Evolutionary conservation across 64 coral and sea anemone genomes (phyloP), one percentile per base, ranked within the genome.

Genomic region (Astreopora myriophthalma): DNA sequence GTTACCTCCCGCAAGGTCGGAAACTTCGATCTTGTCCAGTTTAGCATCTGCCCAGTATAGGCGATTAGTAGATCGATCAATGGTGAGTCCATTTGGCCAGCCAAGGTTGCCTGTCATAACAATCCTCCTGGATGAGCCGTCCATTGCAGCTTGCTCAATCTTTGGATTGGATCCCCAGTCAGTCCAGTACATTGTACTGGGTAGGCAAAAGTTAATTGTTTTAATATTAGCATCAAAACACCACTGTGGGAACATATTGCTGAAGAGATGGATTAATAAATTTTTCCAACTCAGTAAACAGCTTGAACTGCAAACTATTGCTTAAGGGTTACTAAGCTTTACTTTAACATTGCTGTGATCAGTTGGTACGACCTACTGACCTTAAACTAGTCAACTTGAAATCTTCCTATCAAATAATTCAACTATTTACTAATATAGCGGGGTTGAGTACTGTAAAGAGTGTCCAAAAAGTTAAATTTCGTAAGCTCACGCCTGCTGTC

Each of bases 21-120:
- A 76, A 17, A 67, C 55, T 48, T 89, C 87, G 17, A 89, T 89
- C 8, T 78, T 68, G 63, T 85, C 75, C 25, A 79, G 28, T 67
- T 71, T 74, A 7, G 69, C 71, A 42, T 96, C 94, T 14, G 88
- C 71, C 94, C 94, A 96, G 58, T 89, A 96, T 0, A 96, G 5
- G n/a, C 27, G 89, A 4, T 80, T 48, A 37, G 78, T 71, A 6
- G 44, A n/a, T 25, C 23, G 89, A 26, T 91, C 78, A 22, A 91
- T 28, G 46, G 63, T 73, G 16, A 91, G 67, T 60, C 89, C 80
- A 71, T 68, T 84, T 10, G 89, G 76, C 66, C 89, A 91, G 8
- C 22, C 26, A 38, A 91, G 20, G 51, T 48, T 69, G 58, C 67
- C 44, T 48, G 66, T 74, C 5, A 91, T 46, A 58, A 91, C 14